Evolutionary conservation across 30 jellyfish, hydroid and myxozoan species (phyloP).

Genomic region (Catostylus mosaicus): DNA sequence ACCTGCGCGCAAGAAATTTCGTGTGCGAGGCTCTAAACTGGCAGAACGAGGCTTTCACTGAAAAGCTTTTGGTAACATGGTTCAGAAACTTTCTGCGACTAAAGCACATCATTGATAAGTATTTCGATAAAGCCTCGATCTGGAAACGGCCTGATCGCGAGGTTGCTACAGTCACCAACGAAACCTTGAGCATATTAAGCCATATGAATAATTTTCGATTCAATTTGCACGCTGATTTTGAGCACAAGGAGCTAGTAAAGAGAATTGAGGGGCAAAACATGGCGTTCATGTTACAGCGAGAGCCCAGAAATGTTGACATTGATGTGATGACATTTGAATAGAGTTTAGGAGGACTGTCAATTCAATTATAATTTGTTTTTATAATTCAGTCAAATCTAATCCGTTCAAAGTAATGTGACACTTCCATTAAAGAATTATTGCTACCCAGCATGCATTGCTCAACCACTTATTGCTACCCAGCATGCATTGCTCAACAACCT

Average conservation of each 20-base stretch:
- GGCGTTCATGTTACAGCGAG: slow-evolving; percentile 39
- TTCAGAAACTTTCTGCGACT: slow-evolving; percentile 4
- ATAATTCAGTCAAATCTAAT: no score
- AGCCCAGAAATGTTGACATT: slow-evolving; percentile 37
- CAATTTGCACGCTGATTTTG: slow-evolving; percentile 60
- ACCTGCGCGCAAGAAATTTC: slow-evolving; percentile 58
- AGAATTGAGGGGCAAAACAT: slow-evolving; percentile 9
- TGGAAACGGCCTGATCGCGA: slow-evolving; percentile 39
- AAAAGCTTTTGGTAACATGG: slow-evolving; percentile 60
- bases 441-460: no score
- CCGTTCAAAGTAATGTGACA: no score
- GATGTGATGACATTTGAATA: slow-evolving; percentile 39
- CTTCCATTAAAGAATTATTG: no score
- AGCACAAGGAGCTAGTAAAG: slow-evolving; percentile 51
- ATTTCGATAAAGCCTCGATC: slow-evolving; percentile 12
- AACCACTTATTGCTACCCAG: no score
- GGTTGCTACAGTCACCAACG: slow-evolving; percentile 5
- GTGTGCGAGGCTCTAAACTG: slow-evolving; percentile 66
- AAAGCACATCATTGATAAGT: slow-evolving; percentile 15
- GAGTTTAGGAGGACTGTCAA: no score
- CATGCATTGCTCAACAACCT: no score
- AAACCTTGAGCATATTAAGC: slow-evolving; percentile 1
- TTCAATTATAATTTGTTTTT: not conserved
- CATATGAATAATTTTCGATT: slow-evolving; percentile 36
- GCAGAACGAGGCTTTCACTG: slow-evolving; percentile 53